Conservation (phyloP, 2,113 vertebrate species). For the Halcyon senegalensis region DNA sequence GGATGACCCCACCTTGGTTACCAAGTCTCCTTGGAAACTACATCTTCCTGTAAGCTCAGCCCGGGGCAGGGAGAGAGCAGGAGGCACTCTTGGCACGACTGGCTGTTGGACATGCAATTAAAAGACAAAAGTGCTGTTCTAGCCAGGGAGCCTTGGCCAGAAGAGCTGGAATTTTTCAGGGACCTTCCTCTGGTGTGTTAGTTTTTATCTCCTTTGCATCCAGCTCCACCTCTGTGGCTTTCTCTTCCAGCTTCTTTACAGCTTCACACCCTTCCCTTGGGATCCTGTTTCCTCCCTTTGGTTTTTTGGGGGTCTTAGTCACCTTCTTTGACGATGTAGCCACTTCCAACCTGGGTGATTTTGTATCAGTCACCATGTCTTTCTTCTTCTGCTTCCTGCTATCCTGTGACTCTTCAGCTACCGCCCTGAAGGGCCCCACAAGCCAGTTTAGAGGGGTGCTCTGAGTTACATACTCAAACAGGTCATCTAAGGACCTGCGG, state of each 20-base stretch:
- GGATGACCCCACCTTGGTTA: neutral
- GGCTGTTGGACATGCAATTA: neutral
- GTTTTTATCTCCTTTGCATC: neutral
- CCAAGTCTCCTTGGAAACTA: neutral
- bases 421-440: constrained; percentile 76
- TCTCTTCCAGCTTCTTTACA: neutral
- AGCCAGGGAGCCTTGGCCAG: neutral
- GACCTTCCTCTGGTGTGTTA: neutral
- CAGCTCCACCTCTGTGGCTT: neutral
- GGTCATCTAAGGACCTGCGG: constrained; percentile 82
- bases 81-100: neutral
- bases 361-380: neutral
- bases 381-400: constrained; percentile 12
- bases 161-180: neutral
- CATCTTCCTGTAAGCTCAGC: neutral
- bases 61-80: neutral
- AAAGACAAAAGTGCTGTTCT: neutral
- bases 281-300: neutral
- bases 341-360: neutral
- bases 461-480: constrained; percentile 74
- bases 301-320: neutral
- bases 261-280: neutral
- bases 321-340: neutral
- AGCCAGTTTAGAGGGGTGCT: constrained; percentile 84
- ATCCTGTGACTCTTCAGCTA: constrained; percentile 19